Evolutionary conservation across 2,888 invertebrate genomes (phyloP).

Genomic region (Tiphia femorata): DNA sequence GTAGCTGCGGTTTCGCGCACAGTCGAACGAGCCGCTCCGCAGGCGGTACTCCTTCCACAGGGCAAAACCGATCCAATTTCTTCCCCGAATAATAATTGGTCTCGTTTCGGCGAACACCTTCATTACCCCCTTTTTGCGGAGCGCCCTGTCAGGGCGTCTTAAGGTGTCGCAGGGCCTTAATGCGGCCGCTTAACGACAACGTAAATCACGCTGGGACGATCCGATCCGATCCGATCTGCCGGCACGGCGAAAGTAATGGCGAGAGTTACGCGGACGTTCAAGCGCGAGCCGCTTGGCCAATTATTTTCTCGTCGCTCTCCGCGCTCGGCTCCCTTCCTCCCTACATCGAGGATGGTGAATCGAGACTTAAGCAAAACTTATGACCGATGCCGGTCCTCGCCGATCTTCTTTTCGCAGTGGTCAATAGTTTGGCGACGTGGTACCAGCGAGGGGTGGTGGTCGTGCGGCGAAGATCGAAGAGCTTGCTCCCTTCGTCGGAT

Average conservation of each 20-base stretch:
- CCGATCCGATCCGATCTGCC: neutral
- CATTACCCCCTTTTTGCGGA: constrained; percentile 9
- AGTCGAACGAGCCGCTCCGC: neutral
- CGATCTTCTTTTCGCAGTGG: neutral
- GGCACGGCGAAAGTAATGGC: too few relatives aligned
- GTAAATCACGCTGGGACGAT: constrained; percentile 35
- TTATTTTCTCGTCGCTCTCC: constrained; percentile 27
- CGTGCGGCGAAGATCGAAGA: constrained; percentile 20
- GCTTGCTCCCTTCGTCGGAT: constrained; percentile 11
- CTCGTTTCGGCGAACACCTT: constrained; percentile 12
- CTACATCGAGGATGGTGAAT: neutral
- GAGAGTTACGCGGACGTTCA: too few relatives aligned
- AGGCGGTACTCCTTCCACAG: neutral
- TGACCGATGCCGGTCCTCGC: constrained; percentile 11
- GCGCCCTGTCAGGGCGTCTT: constrained; percentile 31
- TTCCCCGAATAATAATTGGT: constrained; percentile 16
- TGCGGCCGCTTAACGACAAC: constrained; percentile 36
- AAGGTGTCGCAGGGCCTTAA: constrained; percentile 36
- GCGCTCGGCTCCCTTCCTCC: too few relatives aligned
- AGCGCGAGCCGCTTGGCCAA: too few relatives aligned
- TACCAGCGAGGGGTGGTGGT: neutral
- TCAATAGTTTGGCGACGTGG: constrained; percentile 14
- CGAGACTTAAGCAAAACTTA: constrained; percentile 2
- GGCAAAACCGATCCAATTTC: neutral
- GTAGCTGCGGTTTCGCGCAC: neutral